Evolutionary conservation across 2,888 invertebrate genomes (phyloP).

Genomic region (Linnaemya vulpina): DNA sequence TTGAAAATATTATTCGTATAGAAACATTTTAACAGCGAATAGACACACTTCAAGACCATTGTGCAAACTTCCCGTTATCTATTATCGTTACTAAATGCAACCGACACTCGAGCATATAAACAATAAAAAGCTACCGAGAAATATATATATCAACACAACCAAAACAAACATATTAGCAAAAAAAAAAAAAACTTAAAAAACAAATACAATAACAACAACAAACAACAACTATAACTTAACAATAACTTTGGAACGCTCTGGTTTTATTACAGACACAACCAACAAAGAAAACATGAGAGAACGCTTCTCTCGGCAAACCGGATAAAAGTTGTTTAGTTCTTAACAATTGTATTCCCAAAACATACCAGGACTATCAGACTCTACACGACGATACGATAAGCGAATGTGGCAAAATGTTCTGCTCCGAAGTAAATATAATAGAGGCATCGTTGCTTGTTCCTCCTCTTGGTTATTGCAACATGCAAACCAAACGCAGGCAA

Average conservation of each 20-base stretch:
- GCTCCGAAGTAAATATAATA: conserved; percentile 15
- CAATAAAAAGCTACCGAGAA: conserved; percentile 37
- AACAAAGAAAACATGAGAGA: conserved; percentile 21
- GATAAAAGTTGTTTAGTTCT: conserved; percentile 61
- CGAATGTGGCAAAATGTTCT: conserved; percentile 28
- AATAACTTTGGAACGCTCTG: conserved; percentile 47
- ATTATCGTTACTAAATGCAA: conserved; percentile 47
- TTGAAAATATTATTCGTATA: too few relatives aligned
- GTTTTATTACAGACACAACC: conserved; percentile 61
- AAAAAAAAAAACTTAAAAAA: too few relatives aligned
- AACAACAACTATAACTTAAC: conserved; percentile 27
- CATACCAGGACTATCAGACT: conserved; percentile 26
- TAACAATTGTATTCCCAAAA: conserved; percentile 64
- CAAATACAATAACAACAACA: not conserved
- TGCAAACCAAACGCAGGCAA: conserved; percentile 20
- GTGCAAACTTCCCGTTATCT: conserved; percentile 28
- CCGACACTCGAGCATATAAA: conserved; percentile 32
- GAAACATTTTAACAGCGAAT: not conserved
- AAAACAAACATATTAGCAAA: conserved; percentile 9
- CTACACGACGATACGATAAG: conserved; percentile 26
- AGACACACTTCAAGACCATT: not conserved
- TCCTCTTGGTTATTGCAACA: conserved; percentile 11
- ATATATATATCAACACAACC: conserved; percentile 7
- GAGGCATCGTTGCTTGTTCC: not conserved
- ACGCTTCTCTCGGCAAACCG: conserved; percentile 51